phyloP scores from a whole-genome alignment of 2,113 vertebrate species.

The Sporophila hypoxantha region DNA sequence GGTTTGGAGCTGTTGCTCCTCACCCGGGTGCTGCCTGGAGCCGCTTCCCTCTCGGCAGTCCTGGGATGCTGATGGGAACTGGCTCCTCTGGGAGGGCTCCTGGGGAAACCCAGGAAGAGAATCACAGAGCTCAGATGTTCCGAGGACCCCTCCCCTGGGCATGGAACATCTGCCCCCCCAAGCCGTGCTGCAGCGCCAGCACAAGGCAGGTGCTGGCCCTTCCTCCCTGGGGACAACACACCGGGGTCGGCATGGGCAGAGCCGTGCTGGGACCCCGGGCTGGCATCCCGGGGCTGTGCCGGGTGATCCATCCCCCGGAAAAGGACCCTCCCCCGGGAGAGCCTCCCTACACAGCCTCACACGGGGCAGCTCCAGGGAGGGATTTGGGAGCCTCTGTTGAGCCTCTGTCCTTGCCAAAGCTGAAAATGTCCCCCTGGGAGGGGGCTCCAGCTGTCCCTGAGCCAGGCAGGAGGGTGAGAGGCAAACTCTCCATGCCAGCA shows the following conservation, averaged over 20 bases:
- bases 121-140: background rate
- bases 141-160: background rate
- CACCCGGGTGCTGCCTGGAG: background rate
- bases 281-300: rapidly evolving
- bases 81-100: background rate
- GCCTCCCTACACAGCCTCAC: background rate
- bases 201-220: too few species aligned
- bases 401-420: background rate
- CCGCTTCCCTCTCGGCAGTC: too few species aligned
- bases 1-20: background rate
- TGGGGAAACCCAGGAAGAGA: background rate
- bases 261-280: rapidly evolving
- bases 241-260: rapidly evolving
- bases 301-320: background rate
- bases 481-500: background rate
- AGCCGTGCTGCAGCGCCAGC: rapidly evolving
- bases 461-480: background rate
- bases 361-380: rapidly evolving
- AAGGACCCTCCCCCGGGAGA: background rate
- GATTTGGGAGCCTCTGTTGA: background rate
- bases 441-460: background rate
- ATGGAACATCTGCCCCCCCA: background rate
- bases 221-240: rapidly evolving
- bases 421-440: background rate
- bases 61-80: background rate